Evolutionary conservation across 2,113 vertebrate genomes (phyloP), one percentile per base, ranked within the genome.

Genomic region (Phylloscopus trochilus): DNA sequence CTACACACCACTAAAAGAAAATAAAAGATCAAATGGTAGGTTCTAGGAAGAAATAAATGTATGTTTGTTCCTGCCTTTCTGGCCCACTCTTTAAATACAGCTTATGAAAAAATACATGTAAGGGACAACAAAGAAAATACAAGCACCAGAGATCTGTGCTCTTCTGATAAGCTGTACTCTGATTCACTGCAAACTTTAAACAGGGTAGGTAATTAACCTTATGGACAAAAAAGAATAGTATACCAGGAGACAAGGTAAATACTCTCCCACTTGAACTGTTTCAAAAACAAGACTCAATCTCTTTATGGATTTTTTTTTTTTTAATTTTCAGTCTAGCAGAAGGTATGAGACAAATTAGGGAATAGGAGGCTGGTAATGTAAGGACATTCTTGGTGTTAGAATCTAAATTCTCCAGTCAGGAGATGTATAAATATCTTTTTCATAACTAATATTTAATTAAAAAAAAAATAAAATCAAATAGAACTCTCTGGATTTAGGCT

Each of bases 1-100:
- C 73, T 44, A 37, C 58, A 63, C 37, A 78, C 44, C 67, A 85
- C 92, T 72, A 41, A 84, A 83, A 89, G 87, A 77, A 96, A 97
- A 96, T 58, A 91, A 95, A 93, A 94, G 73, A 96, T 97, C 93
- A 96, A 90, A 90, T 93, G 13, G 82, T 70, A 67, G 70, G 53
- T 69, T 90, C 83, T 66, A 77, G 95, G 52, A 80, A 85, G 81
- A 89, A 95, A 79, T 94, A 85, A 95, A 81, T 13, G 47, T n/a
- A 26, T 92, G 93, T 91, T 97, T 96, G 81, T 86, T 90, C 96
- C 70, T 92, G 90, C 67, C 63, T 88, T 96, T 86, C 82, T 95
- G 82, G 75, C 51, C 55, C 59, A 56, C 37, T 63, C 64, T 90
- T 92, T 92, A 93, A 94, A 76, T 69, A 30, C 47, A 89, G 55